Percentiles rank a stretch among this genome's conserved stretches.
Conservation (phyloP, 64 coral and sea anemone species). For the Pachyseris speciosa region DNA sequence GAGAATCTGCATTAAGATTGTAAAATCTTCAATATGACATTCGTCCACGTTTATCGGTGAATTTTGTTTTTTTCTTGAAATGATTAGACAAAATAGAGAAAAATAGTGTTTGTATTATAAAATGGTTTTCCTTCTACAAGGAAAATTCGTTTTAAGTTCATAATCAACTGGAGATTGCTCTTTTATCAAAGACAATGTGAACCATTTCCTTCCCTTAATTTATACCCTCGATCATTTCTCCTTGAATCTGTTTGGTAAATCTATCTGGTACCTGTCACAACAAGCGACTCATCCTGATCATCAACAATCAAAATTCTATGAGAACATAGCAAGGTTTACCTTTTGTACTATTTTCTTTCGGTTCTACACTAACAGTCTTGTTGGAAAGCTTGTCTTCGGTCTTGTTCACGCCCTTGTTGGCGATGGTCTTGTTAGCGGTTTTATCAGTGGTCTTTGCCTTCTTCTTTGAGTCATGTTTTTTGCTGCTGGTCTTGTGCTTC, state of each 20-base stretch:
- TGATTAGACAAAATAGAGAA: slow-evolving; percentile 1
- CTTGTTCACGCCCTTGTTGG: background rate
- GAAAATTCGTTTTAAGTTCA: too few species aligned
- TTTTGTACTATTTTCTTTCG: slow-evolving; percentile 28
- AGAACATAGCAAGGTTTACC: background rate
- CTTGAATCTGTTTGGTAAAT: background rate
- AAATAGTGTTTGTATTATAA: background rate
- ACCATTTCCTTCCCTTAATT: background rate
- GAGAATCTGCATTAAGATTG: too few species aligned
- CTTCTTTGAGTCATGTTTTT: slow-evolving; percentile 40
- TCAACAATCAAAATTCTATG: background rate
- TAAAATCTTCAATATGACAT: background rate
- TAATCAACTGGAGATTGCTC: background rate
- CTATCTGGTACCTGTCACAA: background rate
- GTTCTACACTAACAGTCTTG: background rate
- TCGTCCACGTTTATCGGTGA: background rate
- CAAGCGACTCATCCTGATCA: background rate
- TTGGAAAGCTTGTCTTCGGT: background rate
- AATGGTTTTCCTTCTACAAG: too few species aligned
- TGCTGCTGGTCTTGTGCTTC: background rate
- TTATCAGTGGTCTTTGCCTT: slow-evolving; percentile 29
- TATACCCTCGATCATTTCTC: background rate
- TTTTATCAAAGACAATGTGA: background rate
- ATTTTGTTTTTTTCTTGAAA: background rate
- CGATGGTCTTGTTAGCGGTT: background rate